A percentile compares a stretch with the other conserved stretches of the same genome.
Conservation (phyloP, 2,113 vertebrate genomes). For the Ctenomys sociabilis region DNA sequence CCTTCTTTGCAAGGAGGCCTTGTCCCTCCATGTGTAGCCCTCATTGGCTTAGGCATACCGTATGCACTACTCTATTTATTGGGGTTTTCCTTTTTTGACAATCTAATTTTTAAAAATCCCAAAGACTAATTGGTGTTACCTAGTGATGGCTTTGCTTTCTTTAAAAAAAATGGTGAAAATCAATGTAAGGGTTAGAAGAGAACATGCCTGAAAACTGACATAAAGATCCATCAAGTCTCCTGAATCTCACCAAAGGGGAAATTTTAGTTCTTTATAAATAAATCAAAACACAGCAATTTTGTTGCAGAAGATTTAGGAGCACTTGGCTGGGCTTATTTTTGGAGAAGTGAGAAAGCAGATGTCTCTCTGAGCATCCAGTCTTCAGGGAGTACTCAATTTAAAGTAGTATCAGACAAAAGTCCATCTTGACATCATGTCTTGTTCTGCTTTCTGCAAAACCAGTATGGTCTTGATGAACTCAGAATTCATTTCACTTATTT, state of each 20-base stretch:
- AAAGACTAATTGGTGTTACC: not conserved
- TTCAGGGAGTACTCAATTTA: not conserved
- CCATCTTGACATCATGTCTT: not conserved
- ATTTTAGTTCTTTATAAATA: not conserved
- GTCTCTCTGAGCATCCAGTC: not conserved
- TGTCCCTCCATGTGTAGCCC: too few species aligned
- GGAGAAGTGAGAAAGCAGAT: not conserved
- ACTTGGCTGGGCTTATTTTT: not conserved
- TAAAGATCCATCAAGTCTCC: not conserved
- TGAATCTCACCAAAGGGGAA: not conserved
- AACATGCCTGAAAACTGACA: not conserved
- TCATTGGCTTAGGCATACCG: not conserved
- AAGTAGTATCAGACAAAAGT: too few species aligned
- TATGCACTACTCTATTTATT: not conserved
- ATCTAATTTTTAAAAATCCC: not conserved
- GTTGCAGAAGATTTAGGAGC: not conserved
- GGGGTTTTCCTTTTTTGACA: not conserved
- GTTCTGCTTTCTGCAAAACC: not conserved
- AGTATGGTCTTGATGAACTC: too few species aligned
- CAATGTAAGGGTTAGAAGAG: not conserved
- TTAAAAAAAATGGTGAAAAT: not conserved
- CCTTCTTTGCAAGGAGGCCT: too few species aligned
- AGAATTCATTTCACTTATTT: not conserved
- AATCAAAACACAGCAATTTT: not conserved
- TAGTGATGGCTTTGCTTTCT: not conserved